phyloP scores from a whole-genome alignment of 2,113 vertebrate species.

The Lophotis ruficrista region DNA sequence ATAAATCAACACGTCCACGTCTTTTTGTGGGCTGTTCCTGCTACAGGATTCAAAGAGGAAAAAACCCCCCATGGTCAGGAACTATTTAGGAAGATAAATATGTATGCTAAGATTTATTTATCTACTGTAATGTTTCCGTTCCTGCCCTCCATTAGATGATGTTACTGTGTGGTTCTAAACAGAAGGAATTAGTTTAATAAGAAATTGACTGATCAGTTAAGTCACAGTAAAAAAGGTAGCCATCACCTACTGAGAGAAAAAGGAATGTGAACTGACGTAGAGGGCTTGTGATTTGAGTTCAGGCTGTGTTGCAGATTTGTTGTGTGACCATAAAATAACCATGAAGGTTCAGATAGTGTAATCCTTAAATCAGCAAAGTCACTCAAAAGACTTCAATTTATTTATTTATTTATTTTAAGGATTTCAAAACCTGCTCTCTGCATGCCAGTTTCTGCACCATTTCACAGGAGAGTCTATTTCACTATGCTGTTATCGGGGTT shows the following conservation, averaged over 20 bases:
- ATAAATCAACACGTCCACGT: constrained; percentile 62
- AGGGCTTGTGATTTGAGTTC: not conserved
- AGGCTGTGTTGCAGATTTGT: not conserved
- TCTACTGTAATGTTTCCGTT: not conserved
- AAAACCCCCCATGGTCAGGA: rapidly evolving
- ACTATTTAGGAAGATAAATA: not conserved
- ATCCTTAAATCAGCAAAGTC: not conserved
- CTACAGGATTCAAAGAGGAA: constrained; percentile 58
- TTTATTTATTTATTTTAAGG: not conserved
- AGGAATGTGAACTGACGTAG: not conserved
- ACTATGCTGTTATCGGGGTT: not conserved
- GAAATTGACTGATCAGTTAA: not conserved
- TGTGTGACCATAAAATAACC: not conserved
- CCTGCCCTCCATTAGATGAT: not conserved
- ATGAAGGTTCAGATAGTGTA: not conserved
- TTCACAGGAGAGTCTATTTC: not conserved
- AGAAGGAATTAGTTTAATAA: not conserved
- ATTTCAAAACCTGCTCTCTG: not conserved
- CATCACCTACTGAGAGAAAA: not conserved
- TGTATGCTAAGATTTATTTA: not conserved
- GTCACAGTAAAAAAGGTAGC: not conserved
- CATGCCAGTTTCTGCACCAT: not conserved
- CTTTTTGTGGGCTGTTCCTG: constrained; percentile 61
- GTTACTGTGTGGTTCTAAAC: not conserved
- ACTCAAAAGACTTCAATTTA: not conserved